These are phyloP conservation scores for Heliconius ismenius DNA, from an alignment of 2,888 invertebrate genomes.

Conservation along the genomic window DNA sequence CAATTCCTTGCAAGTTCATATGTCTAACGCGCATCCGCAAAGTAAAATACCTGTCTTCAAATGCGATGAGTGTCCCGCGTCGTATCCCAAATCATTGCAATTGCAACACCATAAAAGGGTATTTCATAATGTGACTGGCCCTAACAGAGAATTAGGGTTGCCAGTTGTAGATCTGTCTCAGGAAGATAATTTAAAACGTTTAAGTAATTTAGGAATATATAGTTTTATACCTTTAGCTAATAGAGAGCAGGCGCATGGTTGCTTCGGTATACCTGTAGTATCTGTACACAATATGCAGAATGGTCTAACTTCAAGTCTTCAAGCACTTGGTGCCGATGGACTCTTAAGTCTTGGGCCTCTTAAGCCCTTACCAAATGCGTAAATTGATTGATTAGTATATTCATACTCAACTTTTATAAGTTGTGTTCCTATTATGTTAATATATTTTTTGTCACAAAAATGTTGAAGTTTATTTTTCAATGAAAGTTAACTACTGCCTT, in stretches of 20 bases:
- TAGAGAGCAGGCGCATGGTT: slow-evolving; percentile 82
- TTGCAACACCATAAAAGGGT: slow-evolving; percentile 82
- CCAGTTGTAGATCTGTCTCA: slow-evolving; percentile 88
- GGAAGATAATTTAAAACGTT: slow-evolving; percentile 84
- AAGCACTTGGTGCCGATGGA: slow-evolving; percentile 86
- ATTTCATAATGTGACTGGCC: slow-evolving; percentile 73
- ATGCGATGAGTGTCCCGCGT: slow-evolving; percentile 87
- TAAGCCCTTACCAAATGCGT: slow-evolving; percentile 80
- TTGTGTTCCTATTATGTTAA: neutral
- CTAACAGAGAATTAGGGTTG: slow-evolving; percentile 84
- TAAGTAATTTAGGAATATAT: slow-evolving; percentile 85
- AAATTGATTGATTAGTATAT: slow-evolving; percentile 43
- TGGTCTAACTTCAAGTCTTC: slow-evolving; percentile 79
- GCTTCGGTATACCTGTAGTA: slow-evolving; percentile 87
- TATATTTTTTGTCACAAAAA: neutral
- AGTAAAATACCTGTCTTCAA: slow-evolving; percentile 75
- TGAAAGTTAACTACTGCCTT: too few relatives aligned
- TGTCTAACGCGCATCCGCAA: slow-evolving; percentile 70
- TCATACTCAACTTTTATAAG: neutral
- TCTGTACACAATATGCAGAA: slow-evolving; percentile 85
- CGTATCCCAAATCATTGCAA: slow-evolving; percentile 86
- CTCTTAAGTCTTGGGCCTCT: slow-evolving; percentile 88
- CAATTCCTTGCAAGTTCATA: slow-evolving; percentile 66
- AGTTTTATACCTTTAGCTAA: slow-evolving; percentile 88
- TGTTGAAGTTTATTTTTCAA: too few relatives aligned